Evolutionary conservation across 2,888 invertebrate genomes (phyloP).

Genomic region (Nomada fabriciana): DNA sequence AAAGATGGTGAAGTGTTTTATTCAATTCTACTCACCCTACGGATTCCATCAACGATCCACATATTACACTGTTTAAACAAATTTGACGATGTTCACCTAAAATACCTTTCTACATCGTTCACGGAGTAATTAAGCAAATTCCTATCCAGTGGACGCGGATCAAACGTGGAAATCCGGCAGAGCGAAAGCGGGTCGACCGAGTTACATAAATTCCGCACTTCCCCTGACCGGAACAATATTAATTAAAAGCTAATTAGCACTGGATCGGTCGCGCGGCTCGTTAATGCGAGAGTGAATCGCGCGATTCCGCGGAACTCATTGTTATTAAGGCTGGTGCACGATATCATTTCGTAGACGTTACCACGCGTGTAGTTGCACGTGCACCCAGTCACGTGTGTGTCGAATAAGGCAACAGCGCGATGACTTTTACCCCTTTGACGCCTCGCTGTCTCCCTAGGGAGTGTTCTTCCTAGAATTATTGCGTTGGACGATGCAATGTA

Average conservation of each 20-base stretch:
- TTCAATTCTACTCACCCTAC: no score
- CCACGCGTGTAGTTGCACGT: conserved; percentile 39
- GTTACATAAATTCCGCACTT: conserved; percentile 46
- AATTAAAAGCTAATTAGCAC: conserved; percentile 58
- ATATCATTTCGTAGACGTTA: conserved; percentile 11
- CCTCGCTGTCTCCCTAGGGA: not conserved
- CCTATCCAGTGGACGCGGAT: conserved; percentile 6
- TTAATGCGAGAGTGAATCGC: conserved; percentile 39
- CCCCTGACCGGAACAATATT: conserved; percentile 23
- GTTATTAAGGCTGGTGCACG: conserved; percentile 29
- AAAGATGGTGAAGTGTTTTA: no score
- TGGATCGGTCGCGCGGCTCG: conserved; percentile 32
- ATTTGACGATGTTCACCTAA: not conserved
- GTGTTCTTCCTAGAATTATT: not conserved
- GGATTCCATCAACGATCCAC: no score
- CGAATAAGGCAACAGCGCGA: conserved; percentile 10
- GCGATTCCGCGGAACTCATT: conserved; percentile 19
- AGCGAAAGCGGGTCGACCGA: conserved; percentile 25
- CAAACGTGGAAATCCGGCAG: conserved; percentile 18
- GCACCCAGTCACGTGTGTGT: conserved; percentile 36
- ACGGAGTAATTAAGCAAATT: conserved; percentile 37
- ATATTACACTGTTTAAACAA: not conserved
- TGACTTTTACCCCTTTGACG: not conserved
- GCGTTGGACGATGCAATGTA: no score
- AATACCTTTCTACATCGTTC: not conserved